Conservation (phyloP, 2,888 invertebrate genomes). For the Neoascia interrupta region DNA sequence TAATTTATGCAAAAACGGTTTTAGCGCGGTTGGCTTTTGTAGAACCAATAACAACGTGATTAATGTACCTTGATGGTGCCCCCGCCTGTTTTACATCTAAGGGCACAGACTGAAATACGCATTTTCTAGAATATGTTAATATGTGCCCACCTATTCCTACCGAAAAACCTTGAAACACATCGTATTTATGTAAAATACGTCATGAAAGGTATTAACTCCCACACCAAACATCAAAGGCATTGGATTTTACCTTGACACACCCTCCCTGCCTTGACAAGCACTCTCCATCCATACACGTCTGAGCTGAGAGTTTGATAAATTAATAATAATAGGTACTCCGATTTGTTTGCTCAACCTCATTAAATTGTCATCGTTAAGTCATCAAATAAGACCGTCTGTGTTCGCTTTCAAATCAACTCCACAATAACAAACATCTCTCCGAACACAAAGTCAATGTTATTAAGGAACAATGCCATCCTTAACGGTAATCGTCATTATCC, state of each 20-base stretch:
- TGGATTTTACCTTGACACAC: not conserved
- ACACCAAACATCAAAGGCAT: not conserved
- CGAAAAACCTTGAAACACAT: no score
- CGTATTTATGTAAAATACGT: no score
- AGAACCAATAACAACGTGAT: no score
- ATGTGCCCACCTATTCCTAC: no score
- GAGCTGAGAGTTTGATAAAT: conserved; percentile 12
- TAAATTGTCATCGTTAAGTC: conserved; percentile 42
- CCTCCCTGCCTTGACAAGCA: not conserved
- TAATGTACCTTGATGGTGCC: no score
- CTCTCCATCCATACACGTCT: not conserved
- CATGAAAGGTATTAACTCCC: conserved; percentile 1
- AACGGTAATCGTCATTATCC: conserved; percentile 55
- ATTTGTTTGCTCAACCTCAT: conserved; percentile 34
- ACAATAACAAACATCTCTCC: conserved; percentile 1
- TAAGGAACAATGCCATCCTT: conserved; percentile 31
- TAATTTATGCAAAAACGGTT: no score
- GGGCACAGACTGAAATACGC: no score
- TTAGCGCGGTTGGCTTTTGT: no score
- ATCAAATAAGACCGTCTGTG: not conserved
- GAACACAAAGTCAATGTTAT: conserved; percentile 31
- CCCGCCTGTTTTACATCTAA: no score
- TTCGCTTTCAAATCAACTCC: not conserved
- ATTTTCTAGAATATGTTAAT: no score
- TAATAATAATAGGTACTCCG: not conserved